Percentiles rank a stretch among this genome's conserved stretches.
These are phyloP conservation scores for Tragopan temminckii DNA, from an alignment of 2,797 vertebrate species.

Conservation along the genomic window DNA sequence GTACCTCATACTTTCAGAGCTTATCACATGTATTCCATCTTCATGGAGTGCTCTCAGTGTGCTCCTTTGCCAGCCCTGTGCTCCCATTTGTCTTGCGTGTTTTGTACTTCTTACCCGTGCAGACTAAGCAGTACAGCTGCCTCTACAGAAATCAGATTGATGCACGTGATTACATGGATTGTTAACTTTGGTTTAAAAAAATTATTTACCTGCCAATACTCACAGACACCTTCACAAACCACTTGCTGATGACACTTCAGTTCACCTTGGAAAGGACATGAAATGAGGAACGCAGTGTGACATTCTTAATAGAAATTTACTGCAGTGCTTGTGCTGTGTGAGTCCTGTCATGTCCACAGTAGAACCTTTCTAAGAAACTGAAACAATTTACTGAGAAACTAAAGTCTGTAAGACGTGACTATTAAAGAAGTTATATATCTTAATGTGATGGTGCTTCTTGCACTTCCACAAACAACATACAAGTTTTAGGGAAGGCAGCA, in stretches of 20 bases:
- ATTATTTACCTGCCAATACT: slow-evolving; percentile 60
- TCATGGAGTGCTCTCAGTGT: background rate
- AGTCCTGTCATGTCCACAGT: background rate
- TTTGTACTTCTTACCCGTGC: background rate
- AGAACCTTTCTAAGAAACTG: background rate
- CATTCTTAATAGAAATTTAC: background rate
- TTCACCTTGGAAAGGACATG: slow-evolving; percentile 50
- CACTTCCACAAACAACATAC: background rate
- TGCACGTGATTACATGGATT: slow-evolving; percentile 58
- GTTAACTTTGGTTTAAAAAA: slow-evolving; percentile 62
- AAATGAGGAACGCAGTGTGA: background rate
- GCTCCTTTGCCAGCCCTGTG: background rate
- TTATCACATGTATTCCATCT: background rate
- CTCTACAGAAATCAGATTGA: slow-evolving; percentile 42
- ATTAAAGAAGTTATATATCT: background rate
- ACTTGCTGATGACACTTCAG: slow-evolving; percentile 22
- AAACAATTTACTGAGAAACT: slow-evolving; percentile 18
- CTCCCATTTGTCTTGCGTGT: background rate
- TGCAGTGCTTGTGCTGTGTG: background rate
- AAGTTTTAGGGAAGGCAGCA: background rate
- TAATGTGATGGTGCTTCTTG: background rate
- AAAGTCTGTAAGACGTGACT: background rate
- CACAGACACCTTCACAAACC: slow-evolving; percentile 47
- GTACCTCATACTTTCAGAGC: background rate
- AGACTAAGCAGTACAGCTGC: background rate